A percentile compares a stretch with the other conserved stretches of the same genome.
Conservation (phyloP, 2,113 vertebrate genomes). For the Osmerus mordax region DNA sequence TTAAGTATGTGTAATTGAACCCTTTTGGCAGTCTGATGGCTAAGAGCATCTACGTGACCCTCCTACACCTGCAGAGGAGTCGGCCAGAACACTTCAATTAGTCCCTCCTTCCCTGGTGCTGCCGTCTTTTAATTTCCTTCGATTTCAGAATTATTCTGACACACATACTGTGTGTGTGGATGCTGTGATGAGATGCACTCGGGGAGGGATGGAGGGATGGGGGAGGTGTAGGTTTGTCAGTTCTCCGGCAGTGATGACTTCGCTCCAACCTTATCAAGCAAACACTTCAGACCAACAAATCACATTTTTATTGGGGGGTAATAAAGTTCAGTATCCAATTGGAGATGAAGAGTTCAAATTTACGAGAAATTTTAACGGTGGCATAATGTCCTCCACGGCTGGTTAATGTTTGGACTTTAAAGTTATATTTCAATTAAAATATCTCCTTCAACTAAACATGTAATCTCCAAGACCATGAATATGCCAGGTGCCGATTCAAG, state of each 20-base stretch:
- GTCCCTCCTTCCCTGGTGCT: conserved; percentile 29
- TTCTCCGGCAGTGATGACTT: conserved; percentile 57
- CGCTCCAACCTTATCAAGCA: conserved; percentile 69
- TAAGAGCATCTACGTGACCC: conserved; percentile 55
- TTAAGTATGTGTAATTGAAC: conserved; percentile 40
- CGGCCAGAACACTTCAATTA: conserved; percentile 53
- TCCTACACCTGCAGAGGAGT: conserved; percentile 43
- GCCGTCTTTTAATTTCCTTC: conserved; percentile 54
- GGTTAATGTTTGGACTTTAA: conserved; percentile 51
- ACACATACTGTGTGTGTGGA: not conserved
- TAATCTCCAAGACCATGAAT: conserved; percentile 41
- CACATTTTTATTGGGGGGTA: conserved; percentile 72
- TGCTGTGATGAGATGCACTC: conserved; percentile 20
- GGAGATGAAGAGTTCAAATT: conserved; percentile 70
- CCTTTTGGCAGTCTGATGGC: conserved; percentile 46
- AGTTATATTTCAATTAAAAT: conserved; percentile 54
- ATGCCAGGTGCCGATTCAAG: conserved; percentile 19
- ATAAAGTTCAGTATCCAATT: conserved; percentile 73
- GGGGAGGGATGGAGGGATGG: conserved; percentile 24
- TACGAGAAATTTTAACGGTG: conserved; percentile 69
- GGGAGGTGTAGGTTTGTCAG: conserved; percentile 45
- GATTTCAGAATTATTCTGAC: conserved; percentile 48
- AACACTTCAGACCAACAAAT: conserved; percentile 75
- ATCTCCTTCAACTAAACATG: conserved; percentile 44
- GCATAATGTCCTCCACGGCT: conserved; percentile 62